Evolutionary conservation across 2,113 vertebrate genomes (phyloP).

Genomic region (Erpornis zantholeuca): DNA sequence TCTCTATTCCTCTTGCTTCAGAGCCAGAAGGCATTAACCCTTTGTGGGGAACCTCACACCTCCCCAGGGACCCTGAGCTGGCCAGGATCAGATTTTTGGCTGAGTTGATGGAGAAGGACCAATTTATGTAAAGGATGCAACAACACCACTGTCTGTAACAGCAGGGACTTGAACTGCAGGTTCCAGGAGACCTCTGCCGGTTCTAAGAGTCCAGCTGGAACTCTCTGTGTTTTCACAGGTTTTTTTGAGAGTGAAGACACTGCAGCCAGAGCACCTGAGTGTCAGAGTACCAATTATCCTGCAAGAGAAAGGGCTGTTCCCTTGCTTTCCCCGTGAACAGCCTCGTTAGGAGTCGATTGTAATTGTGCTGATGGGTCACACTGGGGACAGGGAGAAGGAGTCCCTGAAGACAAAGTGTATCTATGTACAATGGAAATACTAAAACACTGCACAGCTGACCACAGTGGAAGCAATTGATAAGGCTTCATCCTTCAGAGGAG

Average conservation of each 20-base stretch:
- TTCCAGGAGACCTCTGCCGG: background rate
- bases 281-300: background rate
- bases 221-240: background rate
- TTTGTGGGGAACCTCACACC: background rate
- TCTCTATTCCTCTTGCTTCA: background rate
- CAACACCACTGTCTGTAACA: fast-evolving
- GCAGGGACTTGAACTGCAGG: background rate
- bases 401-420: background rate
- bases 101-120: background rate
- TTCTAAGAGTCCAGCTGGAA: background rate
- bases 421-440: background rate
- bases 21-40: background rate
- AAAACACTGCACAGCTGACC: background rate
- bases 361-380: background rate
- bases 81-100: background rate
- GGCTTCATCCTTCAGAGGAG: background rate
- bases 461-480: background rate
- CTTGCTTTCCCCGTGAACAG: background rate
- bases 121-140: background rate
- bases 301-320: background rate
- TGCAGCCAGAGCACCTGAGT: background rate
- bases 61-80: background rate
- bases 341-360: background rate
- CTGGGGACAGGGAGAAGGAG: background rate
- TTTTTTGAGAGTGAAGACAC: background rate